Base-by-base conservation (phyloP, 2,113 vertebrate species). In the Pogonocichla stellata region DNA sequence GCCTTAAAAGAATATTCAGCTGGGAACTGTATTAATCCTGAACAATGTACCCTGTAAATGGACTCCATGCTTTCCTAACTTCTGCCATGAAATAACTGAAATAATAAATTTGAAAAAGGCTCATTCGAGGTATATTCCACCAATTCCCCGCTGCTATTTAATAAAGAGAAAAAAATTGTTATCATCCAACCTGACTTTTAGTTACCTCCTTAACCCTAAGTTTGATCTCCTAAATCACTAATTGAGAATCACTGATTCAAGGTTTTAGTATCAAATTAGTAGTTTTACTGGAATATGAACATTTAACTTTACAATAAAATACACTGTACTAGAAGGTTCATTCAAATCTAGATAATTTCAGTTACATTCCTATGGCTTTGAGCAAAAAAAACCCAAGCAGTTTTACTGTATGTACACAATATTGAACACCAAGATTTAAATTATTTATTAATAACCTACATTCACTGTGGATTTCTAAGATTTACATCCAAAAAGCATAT, bases 391-490 rank as follows among this genome's bases (percentile, higher is more conserved):
- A 6, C 10, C 22, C 48, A 79, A 83, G 92, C 26, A 69, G 47
- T 83, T 92, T 72, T 58, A 43, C 48, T 51, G 67, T 95, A 92
- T 93, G 48, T 94, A 95, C 88, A 95, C 78, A 80, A 94, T 83
- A 95, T 61, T 17, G 28, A 90, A 92, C 79, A 90, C 56, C 34
- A 66, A 91, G 33, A 88, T 71, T 77, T 95, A 92, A 95, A 95
- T 97, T 97, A 98, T 94, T 98, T 97, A 98, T 98, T 98, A 97
- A 94, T 87, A 95, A 78, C 70, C 96, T 96, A 96, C 79, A 91
- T 87, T 89, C 94, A 95, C 57, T 86, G 92, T 74, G 95, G 84
- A 85, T 95, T 94, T 97, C 93, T 95, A 97, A 97, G 95, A 98
- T 97, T 98, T 97, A 98, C 97, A 98, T 86, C 92, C 88, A 65